A percentile compares a stretch with the other conserved stretches of the same genome.
phyloP scores from a whole-genome alignment of 2,113 vertebrate genomes.

The Microcebus murinus region DNA sequence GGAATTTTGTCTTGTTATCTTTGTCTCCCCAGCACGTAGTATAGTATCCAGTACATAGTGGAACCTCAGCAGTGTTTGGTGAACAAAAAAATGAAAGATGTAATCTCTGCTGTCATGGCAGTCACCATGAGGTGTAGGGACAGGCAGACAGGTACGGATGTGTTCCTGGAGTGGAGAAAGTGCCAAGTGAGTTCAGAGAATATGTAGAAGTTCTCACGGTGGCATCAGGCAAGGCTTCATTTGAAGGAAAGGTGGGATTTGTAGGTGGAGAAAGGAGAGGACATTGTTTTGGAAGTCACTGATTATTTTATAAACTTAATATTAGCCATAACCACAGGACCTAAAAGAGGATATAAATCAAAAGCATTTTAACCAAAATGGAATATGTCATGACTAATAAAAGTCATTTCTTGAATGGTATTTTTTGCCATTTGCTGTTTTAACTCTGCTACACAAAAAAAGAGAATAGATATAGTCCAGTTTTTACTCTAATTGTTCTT shows the following conservation, averaged over 20 bases:
- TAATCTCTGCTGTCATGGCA: too few species aligned
- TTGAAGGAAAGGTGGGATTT: background rate
- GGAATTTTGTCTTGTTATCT: background rate
- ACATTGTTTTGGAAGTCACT: background rate
- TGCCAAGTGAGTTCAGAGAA: background rate
- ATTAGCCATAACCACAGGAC: background rate
- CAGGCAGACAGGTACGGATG: background rate
- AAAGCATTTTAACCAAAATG: background rate
- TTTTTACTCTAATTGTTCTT: constrained; percentile 35
- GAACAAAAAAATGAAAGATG: background rate
- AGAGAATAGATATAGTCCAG: background rate
- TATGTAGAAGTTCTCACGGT: background rate
- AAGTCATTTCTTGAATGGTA: background rate
- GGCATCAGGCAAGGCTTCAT: background rate
- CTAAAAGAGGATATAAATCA: background rate
- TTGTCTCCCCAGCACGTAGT: background rate
- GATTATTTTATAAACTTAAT: background rate
- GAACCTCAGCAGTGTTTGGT: background rate
- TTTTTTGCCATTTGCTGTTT: background rate
- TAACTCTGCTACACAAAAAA: background rate
- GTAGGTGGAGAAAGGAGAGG: background rate
- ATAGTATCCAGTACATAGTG: background rate
- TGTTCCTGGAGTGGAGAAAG: background rate
- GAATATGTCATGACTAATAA: background rate
- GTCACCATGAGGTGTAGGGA: background rate